Percentiles rank a stretch among this genome's conserved stretches.
Evolutionary conservation across 2,888 invertebrate species (phyloP).

Genomic region (Limnephilus marmoratus): DNA sequence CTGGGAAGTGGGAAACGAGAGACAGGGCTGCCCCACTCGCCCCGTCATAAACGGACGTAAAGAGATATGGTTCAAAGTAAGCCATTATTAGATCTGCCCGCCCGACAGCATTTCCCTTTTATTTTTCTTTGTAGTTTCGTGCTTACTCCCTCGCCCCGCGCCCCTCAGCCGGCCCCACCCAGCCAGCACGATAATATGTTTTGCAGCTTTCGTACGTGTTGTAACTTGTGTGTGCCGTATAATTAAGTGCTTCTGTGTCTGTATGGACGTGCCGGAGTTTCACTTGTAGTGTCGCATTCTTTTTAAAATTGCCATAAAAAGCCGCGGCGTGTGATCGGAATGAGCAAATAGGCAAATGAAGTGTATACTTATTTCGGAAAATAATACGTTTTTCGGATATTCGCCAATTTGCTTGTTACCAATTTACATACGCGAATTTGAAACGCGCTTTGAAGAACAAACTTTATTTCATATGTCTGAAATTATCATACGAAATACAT

Average conservation of each 20-base stretch:
- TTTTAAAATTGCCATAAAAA: constrained; percentile 61
- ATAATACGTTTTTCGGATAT: constrained; percentile 39
- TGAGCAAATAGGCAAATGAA: constrained; percentile 52
- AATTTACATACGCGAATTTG: constrained; percentile 44
- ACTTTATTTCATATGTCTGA: constrained; percentile 53
- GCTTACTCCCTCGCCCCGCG: neutral
- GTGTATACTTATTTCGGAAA: constrained; percentile 32
- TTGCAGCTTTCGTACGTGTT: constrained; percentile 53
- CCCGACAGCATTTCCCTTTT: constrained; percentile 58
- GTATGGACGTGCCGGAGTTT: constrained; percentile 50
- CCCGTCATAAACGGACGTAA: constrained; percentile 45
- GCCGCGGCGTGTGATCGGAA: constrained; percentile 62
- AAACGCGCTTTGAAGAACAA: constrained; percentile 45
- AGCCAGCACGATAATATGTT: constrained; percentile 51
- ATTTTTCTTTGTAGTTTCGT: constrained; percentile 53
- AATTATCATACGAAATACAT: constrained; percentile 58
- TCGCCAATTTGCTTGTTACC: constrained; percentile 49
- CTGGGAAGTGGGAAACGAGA: neutral
- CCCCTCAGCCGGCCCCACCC: neutral
- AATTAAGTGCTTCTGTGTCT: constrained; percentile 55
- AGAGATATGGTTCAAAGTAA: constrained; percentile 59
- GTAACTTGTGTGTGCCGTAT: constrained; percentile 41
- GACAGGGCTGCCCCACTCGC: constrained; percentile 5
- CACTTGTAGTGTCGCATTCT: constrained; percentile 51
- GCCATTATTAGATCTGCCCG: constrained; percentile 62